These are phyloP conservation scores for Myotis findleyi DNA, from an alignment of 2,797 vertebrate genomes.

Conservation along the genomic window DNA sequence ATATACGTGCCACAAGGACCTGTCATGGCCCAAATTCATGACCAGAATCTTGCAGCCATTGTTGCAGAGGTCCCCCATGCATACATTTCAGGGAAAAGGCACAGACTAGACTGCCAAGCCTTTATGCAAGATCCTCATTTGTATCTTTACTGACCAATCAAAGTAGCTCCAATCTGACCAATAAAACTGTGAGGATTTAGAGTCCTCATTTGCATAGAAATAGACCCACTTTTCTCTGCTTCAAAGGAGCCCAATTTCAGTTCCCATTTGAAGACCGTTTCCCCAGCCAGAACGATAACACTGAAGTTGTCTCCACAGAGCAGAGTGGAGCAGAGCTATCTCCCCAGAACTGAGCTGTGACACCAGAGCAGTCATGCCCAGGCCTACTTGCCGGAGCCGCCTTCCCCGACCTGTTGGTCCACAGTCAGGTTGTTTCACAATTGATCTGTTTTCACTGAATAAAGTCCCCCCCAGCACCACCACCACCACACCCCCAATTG, in stretches of 20 bases:
- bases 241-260: not conserved
- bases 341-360: not conserved
- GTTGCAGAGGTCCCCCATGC: not conserved
- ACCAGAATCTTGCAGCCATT: not conserved
- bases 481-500: not conserved
- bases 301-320: not conserved
- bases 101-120: not conserved
- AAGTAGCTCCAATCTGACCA: not conserved
- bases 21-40: not conserved
- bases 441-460: not conserved
- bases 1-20: not conserved
- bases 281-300: too few species aligned
- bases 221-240: not conserved
- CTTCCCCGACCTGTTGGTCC: not conserved
- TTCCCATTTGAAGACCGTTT: not conserved
- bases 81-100: not conserved
- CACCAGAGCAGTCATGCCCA: not conserved
- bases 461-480: not conserved
- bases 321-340: not conserved
- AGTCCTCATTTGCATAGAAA: not conserved
- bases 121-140: not conserved
- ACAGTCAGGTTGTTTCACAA: not conserved
- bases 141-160: not conserved
- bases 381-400: not conserved
- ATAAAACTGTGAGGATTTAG: not conserved